phyloP scores from a whole-genome alignment of 2,113 vertebrate genomes.

The Megaceryle torquata region DNA sequence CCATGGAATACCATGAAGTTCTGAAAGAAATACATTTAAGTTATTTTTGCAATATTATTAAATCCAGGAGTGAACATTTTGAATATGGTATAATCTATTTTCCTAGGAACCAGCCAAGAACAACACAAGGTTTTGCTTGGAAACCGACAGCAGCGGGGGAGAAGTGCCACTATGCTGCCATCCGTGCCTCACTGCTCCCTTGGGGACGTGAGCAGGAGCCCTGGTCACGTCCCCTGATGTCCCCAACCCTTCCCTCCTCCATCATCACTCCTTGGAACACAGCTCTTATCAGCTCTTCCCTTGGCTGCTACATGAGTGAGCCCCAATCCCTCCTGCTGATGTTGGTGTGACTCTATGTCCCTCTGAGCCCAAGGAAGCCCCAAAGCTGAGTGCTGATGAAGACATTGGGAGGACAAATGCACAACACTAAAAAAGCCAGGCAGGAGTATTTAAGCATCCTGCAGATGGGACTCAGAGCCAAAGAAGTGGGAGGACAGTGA shows the following conservation, averaged over 20 bases:
- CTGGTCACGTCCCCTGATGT: rapidly evolving
- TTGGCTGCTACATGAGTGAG: rapidly evolving
- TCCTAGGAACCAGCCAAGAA: slow-evolving; percentile 59
- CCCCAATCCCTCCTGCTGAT: not conserved
- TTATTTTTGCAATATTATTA: slow-evolving; percentile 47
- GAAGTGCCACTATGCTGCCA: not conserved
- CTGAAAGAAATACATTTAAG: not conserved
- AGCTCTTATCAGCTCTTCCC: not conserved
- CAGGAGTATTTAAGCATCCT: not conserved
- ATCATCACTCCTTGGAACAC: not conserved
- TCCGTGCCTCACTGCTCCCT: not conserved
- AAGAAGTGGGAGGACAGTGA: not conserved
- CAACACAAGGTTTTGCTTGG: not conserved
- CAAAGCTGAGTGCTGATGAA: not conserved
- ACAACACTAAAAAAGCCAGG: not conserved
- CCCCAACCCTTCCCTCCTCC: not conserved
- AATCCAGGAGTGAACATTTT: slow-evolving; percentile 32
- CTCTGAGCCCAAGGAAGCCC: not conserved
- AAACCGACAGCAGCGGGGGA: not conserved
- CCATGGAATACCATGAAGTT: not conserved
- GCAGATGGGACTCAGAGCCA: not conserved
- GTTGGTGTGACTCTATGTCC: not conserved
- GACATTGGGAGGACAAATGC: not conserved
- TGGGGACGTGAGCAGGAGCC: rapidly evolving
- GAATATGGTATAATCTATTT: slow-evolving; percentile 41